Base-by-base conservation (phyloP, 2,888 invertebrate genomes). In the Catonia carolina region DNA sequence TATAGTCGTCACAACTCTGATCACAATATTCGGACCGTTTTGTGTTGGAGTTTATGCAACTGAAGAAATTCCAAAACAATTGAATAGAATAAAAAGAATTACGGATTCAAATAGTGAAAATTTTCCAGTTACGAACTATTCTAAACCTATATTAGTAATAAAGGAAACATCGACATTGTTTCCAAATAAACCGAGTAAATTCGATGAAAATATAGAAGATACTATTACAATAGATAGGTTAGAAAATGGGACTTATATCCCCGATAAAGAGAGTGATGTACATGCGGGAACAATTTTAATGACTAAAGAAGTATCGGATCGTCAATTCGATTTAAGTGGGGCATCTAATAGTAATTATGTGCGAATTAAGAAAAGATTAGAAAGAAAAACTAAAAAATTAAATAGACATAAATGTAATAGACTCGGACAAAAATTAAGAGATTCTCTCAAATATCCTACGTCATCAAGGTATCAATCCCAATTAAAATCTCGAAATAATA, bases 181-280 rank as follows among this genome's bases (percentile, higher is more conserved):
- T 45, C 52, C 47, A 15, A 41, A 53, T n/a, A 64, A 65, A 53
- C 67, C 67, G 14, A 65, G 65, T 56, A 67, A 67, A 61, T 67
- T 67, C 57, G 67, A 67, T 61, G 67, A 67, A 39, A 63, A 64
- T 41, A 64, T 67, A 31, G 66, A 67, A 8, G 67, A 67, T 39
- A 65, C 66, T 49, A 64, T 66, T 47, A 64, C 64, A 53, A 63
- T 67, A 47, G 67, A 67, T 51, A 62, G 60, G 33, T 41, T 50
- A 12, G 56, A 60, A 42, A 60, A 62, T 49, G 52, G 56, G 15
- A 33, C 56, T 1, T 37, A 53, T 37, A 50, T 54, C 41, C 48
- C 53, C 22, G 57, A 53, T 31, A 14, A 27, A 22, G 49, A 53
- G 22, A 22, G 55, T 23, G 54, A 41, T 35, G 41, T 31, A 8